Conservation (phyloP, 2,888 invertebrate species). For the Epinotia brunnichana region DNA sequence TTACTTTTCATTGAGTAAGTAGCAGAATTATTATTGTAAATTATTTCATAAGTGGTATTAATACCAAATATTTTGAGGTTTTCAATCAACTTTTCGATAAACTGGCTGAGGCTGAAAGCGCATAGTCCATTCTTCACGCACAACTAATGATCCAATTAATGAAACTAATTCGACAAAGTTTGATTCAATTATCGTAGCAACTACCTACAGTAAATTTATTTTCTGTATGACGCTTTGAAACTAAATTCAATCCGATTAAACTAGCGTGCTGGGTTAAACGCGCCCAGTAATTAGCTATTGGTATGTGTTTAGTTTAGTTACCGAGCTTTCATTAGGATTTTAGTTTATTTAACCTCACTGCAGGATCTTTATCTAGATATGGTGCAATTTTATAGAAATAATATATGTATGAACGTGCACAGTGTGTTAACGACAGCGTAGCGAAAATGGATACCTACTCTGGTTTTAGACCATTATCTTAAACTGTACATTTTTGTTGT, state of each 20-base stretch:
- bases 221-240: slow-evolving; percentile 1
- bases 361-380: not conserved
- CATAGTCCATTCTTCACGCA: not conserved
- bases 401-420: too few species aligned
- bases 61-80: not conserved
- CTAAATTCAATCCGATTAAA: slow-evolving; percentile 21
- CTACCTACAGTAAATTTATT: not conserved
- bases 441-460: too few species aligned
- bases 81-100: not conserved
- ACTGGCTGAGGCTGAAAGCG: not conserved
- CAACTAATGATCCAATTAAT: slow-evolving; percentile 8
- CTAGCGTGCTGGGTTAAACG: slow-evolving; percentile 1
- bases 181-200: not conserved
- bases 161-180: slow-evolving; percentile 15
- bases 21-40: not conserved
- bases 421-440: too few species aligned
- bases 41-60: not conserved
- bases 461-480: too few species aligned
- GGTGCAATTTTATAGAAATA: too few species aligned
- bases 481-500: too few species aligned
- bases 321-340: slow-evolving; percentile 3
- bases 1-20: not conserved
- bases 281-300: slow-evolving; percentile 13
- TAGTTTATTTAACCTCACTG: slow-evolving; percentile 7
- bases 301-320: slow-evolving; percentile 11